Evolutionary conservation across 2,113 vertebrate species (phyloP).

Genomic region (Hippocampus comes): DNA sequence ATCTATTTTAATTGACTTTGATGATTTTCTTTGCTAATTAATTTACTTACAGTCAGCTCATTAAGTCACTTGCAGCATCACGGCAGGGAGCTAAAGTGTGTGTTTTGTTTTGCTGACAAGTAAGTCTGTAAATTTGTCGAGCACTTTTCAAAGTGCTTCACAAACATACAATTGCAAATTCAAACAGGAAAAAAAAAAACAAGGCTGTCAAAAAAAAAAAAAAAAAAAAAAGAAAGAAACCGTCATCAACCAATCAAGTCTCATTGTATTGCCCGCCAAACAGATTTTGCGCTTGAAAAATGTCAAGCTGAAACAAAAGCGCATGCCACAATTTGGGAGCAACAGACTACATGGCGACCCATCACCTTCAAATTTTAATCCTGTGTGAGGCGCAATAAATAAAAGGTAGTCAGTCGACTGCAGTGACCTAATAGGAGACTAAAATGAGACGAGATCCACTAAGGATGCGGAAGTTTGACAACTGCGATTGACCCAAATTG

Average conservation of each 20-base stretch:
- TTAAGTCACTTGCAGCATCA: neutral
- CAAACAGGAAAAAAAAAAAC: too few relatives aligned
- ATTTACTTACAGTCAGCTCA: neutral
- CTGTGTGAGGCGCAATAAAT: neutral
- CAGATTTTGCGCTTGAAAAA: neutral
- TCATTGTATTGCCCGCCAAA: neutral
- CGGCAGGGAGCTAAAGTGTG: neutral
- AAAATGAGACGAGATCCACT: neutral
- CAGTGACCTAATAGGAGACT: neutral
- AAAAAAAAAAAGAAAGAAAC: neutral
- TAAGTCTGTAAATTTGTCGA: neutral
- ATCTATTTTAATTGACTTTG: neutral
- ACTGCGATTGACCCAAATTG: too few relatives aligned
- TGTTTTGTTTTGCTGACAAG: conserved; percentile 1
- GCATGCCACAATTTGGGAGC: neutral
- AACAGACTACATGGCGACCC: neutral
- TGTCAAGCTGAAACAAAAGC: neutral
- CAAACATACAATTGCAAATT: too few relatives aligned
- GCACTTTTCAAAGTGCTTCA: neutral
- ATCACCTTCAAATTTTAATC: neutral
- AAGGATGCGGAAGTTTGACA: neutral
- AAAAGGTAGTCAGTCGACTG: neutral
- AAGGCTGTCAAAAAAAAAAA: neutral
- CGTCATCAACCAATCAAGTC: neutral
- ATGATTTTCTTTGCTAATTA: neutral